phyloP scores from a whole-genome alignment of 2,113 vertebrate species.

The Barnardius zonarius region DNA sequence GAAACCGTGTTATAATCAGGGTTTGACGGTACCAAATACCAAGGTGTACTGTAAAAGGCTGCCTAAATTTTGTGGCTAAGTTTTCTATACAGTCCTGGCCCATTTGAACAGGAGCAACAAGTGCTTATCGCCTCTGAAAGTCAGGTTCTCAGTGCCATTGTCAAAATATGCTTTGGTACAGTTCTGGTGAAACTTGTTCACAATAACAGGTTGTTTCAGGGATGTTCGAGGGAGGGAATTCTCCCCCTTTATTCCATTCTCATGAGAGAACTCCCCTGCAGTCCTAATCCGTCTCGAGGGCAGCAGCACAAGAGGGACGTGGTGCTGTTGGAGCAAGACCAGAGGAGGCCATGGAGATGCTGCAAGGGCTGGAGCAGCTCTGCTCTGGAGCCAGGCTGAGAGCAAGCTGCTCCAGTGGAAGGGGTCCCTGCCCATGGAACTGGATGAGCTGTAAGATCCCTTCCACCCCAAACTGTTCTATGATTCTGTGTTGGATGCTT shows the following conservation, averaged over 20 bases:
- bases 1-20: background rate
- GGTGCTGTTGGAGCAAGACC: background rate
- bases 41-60: background rate
- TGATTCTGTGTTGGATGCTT: too few species aligned
- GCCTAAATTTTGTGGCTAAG: background rate
- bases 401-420: too few species aligned
- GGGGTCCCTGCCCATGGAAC: too few species aligned
- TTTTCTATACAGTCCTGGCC: background rate
- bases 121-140: background rate
- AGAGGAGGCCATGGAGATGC: rapidly evolving
- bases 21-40: background rate
- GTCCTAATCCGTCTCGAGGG: background rate
- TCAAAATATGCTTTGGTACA: background rate
- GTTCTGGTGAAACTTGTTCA: background rate
- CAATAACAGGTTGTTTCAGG: background rate
- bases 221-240: background rate
- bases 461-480: too few species aligned
- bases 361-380: background rate
- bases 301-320: background rate
- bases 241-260: background rate
- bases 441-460: too few species aligned
- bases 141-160: background rate
- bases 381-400: background rate
- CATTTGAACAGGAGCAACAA: background rate
- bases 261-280: background rate